A percentile compares a stretch with the other conserved stretches of the same genome.
Conservation (phyloP, 2,797 vertebrate species). For the Pseudochirops corinnae region DNA sequence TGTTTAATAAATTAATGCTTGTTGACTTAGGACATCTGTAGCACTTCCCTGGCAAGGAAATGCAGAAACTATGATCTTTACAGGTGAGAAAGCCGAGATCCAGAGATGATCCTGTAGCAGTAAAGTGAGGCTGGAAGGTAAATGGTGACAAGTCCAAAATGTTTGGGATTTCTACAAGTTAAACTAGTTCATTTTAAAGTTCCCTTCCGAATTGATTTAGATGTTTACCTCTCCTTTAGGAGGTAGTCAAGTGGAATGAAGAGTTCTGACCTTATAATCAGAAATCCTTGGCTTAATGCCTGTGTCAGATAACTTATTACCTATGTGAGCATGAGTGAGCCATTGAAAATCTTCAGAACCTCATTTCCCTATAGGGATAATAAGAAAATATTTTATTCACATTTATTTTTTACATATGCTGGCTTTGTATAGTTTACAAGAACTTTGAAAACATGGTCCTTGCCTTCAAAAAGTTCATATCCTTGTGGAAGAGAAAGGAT, state of each 20-base stretch:
- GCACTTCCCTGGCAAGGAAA: neutral
- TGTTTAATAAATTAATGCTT: neutral
- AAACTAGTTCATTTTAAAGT: neutral
- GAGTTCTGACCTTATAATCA: neutral
- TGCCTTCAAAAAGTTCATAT: constrained; percentile 10
- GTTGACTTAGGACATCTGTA: neutral
- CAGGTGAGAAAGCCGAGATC: neutral
- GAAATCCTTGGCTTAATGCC: neutral
- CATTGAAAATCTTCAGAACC: neutral
- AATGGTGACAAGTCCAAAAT: neutral
- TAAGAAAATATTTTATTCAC: neutral
- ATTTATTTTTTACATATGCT: neutral
- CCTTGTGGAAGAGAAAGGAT: constrained; percentile 13
- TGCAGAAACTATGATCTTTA: neutral
- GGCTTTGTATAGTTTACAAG: neutral
- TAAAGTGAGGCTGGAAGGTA: neutral
- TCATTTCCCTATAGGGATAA: neutral
- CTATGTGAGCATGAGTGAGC: neutral
- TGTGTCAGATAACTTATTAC: neutral
- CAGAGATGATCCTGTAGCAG: neutral
- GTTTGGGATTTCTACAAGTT: neutral
- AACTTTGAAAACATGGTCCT: neutral
- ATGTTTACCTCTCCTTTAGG: neutral
- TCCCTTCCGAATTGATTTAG: neutral
- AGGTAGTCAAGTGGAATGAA: neutral